phyloP scores from a whole-genome alignment of 2,113 vertebrate species.

The Tor tambroides region DNA sequence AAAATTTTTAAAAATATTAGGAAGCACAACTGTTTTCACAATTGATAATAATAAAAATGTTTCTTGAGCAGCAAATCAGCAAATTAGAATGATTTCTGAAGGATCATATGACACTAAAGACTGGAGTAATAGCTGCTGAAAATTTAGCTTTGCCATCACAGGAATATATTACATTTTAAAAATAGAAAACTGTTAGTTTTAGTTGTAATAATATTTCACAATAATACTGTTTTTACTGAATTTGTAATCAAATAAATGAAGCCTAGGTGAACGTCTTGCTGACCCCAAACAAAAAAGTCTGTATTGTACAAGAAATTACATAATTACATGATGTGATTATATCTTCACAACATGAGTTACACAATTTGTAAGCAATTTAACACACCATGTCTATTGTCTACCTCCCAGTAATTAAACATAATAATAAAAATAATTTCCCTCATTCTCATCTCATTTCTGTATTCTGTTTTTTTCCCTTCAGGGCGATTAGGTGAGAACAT shows the following conservation, averaged over 20 bases:
- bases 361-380: neutral
- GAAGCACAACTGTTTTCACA: neutral
- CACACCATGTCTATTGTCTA: neutral
- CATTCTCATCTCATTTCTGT: neutral
- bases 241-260: neutral
- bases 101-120: neutral
- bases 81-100: neutral
- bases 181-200: neutral
- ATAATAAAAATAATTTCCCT: neutral
- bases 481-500: slow-evolving; percentile 91
- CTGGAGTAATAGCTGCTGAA: neutral
- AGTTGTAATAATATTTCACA: neutral
- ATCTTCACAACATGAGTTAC: neutral
- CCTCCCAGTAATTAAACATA: neutral
- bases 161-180: neutral
- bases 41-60: neutral
- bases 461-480: slow-evolving; percentile 54
- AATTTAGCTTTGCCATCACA: neutral
- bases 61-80: neutral
- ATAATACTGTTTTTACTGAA: neutral
- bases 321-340: neutral
- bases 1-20: neutral
- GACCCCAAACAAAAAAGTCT: neutral
- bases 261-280: neutral
- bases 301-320: neutral